Evolutionary conservation across 2,113 vertebrate species (phyloP), one percentile per base, ranked within the genome.

Genomic region (Amia ocellicauda): DNA sequence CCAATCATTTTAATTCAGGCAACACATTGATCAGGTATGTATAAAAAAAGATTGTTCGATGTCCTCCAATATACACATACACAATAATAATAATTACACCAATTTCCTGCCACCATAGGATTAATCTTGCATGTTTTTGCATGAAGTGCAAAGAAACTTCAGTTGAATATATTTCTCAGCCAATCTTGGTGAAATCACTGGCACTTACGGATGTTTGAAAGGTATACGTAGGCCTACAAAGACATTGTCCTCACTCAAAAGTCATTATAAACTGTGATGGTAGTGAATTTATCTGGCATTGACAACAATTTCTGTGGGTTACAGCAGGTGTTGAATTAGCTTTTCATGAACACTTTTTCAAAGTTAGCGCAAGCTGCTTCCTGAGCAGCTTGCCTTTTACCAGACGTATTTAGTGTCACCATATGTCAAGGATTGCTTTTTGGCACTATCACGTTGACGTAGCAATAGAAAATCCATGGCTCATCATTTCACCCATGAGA

Each of bases 391-490:
- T 68, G 76, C 69, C 17, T 40, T 36, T 68, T 78, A 64, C 75
- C 75, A 65, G 36, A 72, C 75, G 71, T 64, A 69, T 81, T 75
- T 74, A 82, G 86, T 83, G 82, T 83, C 84, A 81, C 80, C 86
- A 82, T 85, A 81, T 85, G 84, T 79, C 20, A 77, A 76, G 72
- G 47, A 71, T 72, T n/a, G n/a, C 73, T 58, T 26, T 70, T 62
- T 69, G 70, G 69, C 69, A 68, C 69, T 74, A 72, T 74, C 76
- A 74, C 42, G 64, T 70, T 63, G 47, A 53, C 54, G 66, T 60
- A 67, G 68, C 64, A 59, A 66, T 58, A 53, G 45, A 62, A 28
- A 14, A 16, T 14, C 27, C 4, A 1, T n/a, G 58, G 60, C 62
- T 60, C 60, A 23, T 36, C 58, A 41, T 66, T 1, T 57, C 58